A percentile compares a stretch with the other conserved stretches of the same genome.
Evolutionary conservation across 1,140 invertebrate genomes (phyloP).

Genomic region (Drosophila mauritiana): DNA sequence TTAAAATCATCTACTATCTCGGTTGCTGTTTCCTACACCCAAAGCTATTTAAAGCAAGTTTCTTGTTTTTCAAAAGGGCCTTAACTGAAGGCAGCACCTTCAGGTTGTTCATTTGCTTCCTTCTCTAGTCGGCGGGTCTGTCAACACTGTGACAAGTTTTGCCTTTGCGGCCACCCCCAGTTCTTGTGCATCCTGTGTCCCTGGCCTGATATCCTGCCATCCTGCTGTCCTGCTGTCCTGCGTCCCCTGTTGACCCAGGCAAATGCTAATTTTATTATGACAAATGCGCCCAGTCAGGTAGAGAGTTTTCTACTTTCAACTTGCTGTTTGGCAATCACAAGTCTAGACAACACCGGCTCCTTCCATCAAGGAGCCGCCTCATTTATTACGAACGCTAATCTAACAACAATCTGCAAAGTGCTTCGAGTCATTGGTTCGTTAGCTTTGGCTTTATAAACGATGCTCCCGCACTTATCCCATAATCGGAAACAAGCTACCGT

Average conservation of each 20-base stretch:
- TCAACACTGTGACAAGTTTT: slow-evolving; percentile 68
- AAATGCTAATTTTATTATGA: slow-evolving; percentile 78
- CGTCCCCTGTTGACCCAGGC: slow-evolving; percentile 51
- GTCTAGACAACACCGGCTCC: slow-evolving; percentile 43
- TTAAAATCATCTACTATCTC: too few relatives aligned
- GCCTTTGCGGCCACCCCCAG: slow-evolving; percentile 23
- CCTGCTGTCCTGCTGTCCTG: not conserved
- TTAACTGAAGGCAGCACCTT: slow-evolving; percentile 4
- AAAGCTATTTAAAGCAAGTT: not conserved
- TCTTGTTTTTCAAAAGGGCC: slow-evolving; percentile 25
- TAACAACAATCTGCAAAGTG: slow-evolving; percentile 50
- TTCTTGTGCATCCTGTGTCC: slow-evolving; percentile 29
- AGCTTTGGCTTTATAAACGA: slow-evolving; percentile 41
- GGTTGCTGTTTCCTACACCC: not conserved
- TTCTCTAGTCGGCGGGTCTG: slow-evolving; percentile 30
- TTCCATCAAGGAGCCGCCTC: slow-evolving; percentile 14
- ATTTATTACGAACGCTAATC: slow-evolving; percentile 48
- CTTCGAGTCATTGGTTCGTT: slow-evolving; percentile 54
- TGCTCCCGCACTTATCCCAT: slow-evolving; percentile 41
- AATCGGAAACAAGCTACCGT: slow-evolving; percentile 56
- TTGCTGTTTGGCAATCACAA: slow-evolving; percentile 45
- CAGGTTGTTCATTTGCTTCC: slow-evolving; percentile 9
- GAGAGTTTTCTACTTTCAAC: slow-evolving; percentile 29
- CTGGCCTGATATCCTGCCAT: slow-evolving; percentile 1
- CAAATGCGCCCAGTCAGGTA: slow-evolving; percentile 60